phyloP scores from a whole-genome alignment of 1,140 invertebrate species.

The Drosophila malerkotliana region DNA sequence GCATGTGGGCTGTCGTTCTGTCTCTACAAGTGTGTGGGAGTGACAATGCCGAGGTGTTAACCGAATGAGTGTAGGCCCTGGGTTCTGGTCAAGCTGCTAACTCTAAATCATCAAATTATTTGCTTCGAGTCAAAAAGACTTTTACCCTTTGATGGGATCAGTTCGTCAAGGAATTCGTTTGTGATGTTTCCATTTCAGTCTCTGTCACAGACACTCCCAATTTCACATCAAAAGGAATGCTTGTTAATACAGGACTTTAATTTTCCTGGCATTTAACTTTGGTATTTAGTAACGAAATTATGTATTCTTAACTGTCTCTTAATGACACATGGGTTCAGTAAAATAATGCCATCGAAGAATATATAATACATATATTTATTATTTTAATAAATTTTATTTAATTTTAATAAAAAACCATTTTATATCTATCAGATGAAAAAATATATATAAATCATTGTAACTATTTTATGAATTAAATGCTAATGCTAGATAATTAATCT shows the following conservation, averaged over 20 bases:
- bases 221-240: neutral
- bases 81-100: conserved; percentile 7
- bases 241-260: neutral
- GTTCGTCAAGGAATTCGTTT: conserved; percentile 21
- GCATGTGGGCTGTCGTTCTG: neutral
- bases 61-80: conserved; percentile 33
- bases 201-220: neutral
- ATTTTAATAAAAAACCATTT: too few relatives aligned
- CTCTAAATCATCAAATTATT: conserved; percentile 28
- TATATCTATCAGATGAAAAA: too few relatives aligned
- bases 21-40: neutral
- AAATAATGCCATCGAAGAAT: neutral
- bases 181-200: neutral
- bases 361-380: too few relatives aligned
- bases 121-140: neutral
- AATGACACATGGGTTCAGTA: neutral
- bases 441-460: too few relatives aligned
- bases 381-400: too few relatives aligned
- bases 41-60: conserved; percentile 31
- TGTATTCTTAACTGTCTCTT: neutral
- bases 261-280: conserved; percentile 1
- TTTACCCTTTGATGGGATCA: conserved; percentile 11
- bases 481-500: too few relatives aligned
- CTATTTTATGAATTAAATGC: too few relatives aligned
- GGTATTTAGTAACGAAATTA: neutral